Conservation (phyloP, 2,113 vertebrate genomes). For the Actenoides hombroni region DNA sequence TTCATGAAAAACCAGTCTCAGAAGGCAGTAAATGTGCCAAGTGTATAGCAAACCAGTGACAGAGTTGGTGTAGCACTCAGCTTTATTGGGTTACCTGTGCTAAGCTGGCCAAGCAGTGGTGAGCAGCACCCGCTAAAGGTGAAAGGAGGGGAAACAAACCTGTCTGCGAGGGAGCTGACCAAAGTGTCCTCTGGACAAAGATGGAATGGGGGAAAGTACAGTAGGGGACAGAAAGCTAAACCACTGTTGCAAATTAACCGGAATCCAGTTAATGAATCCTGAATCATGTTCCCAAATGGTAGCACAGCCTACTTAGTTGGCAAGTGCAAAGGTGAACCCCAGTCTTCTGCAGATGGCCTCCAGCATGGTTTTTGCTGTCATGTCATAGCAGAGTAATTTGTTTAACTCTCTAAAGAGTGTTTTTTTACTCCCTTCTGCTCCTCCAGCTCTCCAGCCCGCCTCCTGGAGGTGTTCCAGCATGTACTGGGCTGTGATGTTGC, state of each 20-base stretch:
- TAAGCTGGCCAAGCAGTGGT: neutral
- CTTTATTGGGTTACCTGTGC: neutral
- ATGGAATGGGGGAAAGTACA: neutral
- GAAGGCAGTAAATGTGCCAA: neutral
- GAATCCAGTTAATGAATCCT: constrained; percentile 15
- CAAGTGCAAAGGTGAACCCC: constrained; percentile 8
- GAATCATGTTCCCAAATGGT: neutral
- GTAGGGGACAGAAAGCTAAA: neutral
- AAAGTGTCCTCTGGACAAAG: neutral
- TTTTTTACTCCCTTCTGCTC: constrained; percentile 1
- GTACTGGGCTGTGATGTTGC: neutral
- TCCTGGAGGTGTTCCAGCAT: neutral
- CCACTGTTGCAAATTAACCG: neutral
- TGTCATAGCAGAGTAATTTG: neutral
- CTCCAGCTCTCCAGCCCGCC: neutral
- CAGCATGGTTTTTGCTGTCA: neutral
- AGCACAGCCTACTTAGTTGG: neutral
- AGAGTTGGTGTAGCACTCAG: neutral
- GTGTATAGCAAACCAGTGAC: neutral
- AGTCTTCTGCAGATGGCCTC: neutral
- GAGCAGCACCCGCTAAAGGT: neutral
- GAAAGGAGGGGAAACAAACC: neutral
- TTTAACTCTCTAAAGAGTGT: neutral
- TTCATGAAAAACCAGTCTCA: neutral
- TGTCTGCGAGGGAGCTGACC: neutral